Base-by-base conservation (phyloP, 2,797 vertebrate genomes). In the Pangasius sanitwongsei region DNA sequence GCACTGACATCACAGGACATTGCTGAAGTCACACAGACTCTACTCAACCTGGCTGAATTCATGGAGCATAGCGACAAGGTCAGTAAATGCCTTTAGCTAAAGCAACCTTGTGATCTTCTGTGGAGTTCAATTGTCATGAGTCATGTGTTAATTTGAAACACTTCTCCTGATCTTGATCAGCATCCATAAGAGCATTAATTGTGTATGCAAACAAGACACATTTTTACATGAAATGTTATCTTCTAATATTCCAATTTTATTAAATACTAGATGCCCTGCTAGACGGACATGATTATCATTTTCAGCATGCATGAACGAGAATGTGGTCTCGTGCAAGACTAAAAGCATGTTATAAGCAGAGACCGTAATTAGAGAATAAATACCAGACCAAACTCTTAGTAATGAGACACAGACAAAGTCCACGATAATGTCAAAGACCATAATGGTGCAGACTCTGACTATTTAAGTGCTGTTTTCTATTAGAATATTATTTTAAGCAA, bases 61-160 rank as follows among this genome's bases (percentile, higher is more conserved):
- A 99, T 99, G 98, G 99, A 99, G 90, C 99, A 99, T 95, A 99
- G 98, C 67, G 99, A 99, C 95, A 99, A 99, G 98, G 99, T 99
- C 89, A 91, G 89, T 67, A 8, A 25, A 16, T 31, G 9, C 13
- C 70, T 61, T 59, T 12, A 23, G n/a, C 41, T 13, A 4, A 48
- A 48, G 63, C 25, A 34, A 77, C 11, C 12, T 57, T 7, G 12
- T 7, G 13, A 53, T 55, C 50, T 50, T 50, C 28, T 25, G 28
- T 6, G 41, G 9, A 34, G 13, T 15, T 4, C n/a, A 16, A 2
- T 4, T 41, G 70, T 69, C 31, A 69, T 15, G 28, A 74, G 70
- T 48, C 6, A 25, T 75, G 44, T 25, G 23, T 23, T 37, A 4
- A 34, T 20, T 59, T 13, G 78, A 20, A 57, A 15, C 31, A 41